These are phyloP conservation scores for Onychomys leucogaster DNA, from an alignment of 2,797 vertebrate genomes.

Conservation along the genomic window DNA sequence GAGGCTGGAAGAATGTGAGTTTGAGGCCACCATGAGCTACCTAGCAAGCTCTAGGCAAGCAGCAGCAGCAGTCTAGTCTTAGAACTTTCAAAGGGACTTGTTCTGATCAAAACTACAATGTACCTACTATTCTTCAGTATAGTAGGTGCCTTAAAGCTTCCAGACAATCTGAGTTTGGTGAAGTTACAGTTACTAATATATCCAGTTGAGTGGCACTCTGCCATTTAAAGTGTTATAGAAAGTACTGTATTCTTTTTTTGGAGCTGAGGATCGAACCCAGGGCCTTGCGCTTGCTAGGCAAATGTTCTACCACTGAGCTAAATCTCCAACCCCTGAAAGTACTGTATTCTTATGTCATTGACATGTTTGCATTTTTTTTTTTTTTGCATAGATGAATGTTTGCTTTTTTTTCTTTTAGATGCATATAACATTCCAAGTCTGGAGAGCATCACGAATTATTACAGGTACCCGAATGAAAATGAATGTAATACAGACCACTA, in stretches of 20 bases:
- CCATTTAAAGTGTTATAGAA: slow-evolving; percentile 46
- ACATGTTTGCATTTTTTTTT: slow-evolving; percentile 52
- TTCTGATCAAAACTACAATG: slow-evolving; percentile 56
- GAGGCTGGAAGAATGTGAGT: not conserved
- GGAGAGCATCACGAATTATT: slow-evolving; percentile 95
- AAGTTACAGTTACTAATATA: slow-evolving; percentile 26
- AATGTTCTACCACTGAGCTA: too few relatives aligned
- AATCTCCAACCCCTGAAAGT: too few relatives aligned
- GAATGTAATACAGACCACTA: slow-evolving; percentile 39
- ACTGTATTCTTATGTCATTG: slow-evolving; percentile 55
- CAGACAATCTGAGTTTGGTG: slow-evolving; percentile 60
- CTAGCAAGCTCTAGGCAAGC: not conserved
- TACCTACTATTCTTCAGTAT: slow-evolving; percentile 48
- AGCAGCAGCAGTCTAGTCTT: not conserved
- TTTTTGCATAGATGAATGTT: slow-evolving; percentile 88
- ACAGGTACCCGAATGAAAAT: slow-evolving; percentile 91
- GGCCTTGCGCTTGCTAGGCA: too few relatives aligned
- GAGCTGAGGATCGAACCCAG: too few relatives aligned
- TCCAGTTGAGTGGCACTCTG: slow-evolving; percentile 25
- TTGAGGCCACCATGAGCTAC: not conserved
- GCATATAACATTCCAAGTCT: slow-evolving; percentile 95
- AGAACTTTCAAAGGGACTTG: slow-evolving; percentile 39
- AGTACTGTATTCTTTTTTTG: too few relatives aligned
- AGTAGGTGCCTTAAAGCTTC: slow-evolving; percentile 25
- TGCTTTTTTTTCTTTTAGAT: slow-evolving; percentile 89